Base-by-base conservation (phyloP, 2,888 invertebrate genomes). In the Cryptocephalus moraei region DNA sequence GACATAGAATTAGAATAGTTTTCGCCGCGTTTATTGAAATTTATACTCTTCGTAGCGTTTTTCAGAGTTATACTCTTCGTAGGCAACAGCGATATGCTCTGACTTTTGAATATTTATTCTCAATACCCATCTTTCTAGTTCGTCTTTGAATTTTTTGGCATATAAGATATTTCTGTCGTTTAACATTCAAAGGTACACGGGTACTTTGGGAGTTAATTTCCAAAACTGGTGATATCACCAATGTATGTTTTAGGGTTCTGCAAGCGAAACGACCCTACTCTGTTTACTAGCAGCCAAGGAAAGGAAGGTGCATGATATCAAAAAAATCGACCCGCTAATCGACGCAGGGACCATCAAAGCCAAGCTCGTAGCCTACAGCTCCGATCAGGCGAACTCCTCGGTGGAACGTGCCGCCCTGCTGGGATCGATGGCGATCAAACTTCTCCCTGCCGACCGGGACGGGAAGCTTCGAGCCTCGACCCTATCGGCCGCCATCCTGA, bases 381-480 rank as follows among this genome's bases (percentile, higher is more conserved):
- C 90, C 54, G 86, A 88, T 62, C 87, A 92, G 71, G 86, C 91
- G 39, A 93, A 93, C 65, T 91, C 91, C 1, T 91, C 91, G 1
- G 87, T 93, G 9, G 92, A 93, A 67, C 89, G 91, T 65, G 83
- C 91, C 0, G 90, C 89, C 3, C 73, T 88, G 33, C 70, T 93
- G 45, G 87, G 84, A 0, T 86, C 89, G 0, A 81, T 93, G 72
- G 80, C 79, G 49, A 84, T 92, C 76, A 75, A 82, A 48, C 72
- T 89, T 38, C 67, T 94, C 39, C 79, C 81, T 45, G 71, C 81
- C 1, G 85, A 88, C 56, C 72, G 76, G 40, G 77, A 84, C 55
- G 82, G 84, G 39, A 71, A 77, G 43, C 70, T 93, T 1, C 75
- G 82, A 1, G 87, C 84, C 1, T 75, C 78, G 22, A 79, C 81